A percentile compares a stretch with the other conserved stretches of the same genome.
Conservation (phyloP, 2,113 vertebrate genomes). For the Thomomys bottae region DNA sequence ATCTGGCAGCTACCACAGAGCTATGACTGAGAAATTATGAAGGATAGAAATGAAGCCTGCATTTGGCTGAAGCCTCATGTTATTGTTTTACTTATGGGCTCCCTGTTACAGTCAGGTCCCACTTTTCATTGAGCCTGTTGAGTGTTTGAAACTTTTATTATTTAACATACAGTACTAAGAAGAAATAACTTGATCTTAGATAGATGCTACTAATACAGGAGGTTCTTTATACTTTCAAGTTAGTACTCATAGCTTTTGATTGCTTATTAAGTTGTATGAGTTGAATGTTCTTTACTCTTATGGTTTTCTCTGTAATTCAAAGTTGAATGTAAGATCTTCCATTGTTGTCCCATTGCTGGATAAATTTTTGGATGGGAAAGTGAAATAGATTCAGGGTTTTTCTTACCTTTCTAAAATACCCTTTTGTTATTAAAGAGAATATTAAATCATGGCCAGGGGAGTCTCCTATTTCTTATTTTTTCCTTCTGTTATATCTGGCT, state of each 20-base stretch:
- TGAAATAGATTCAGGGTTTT: background rate
- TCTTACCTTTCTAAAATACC: background rate
- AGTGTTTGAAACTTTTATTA: background rate
- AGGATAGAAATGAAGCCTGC: background rate
- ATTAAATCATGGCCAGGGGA: background rate
- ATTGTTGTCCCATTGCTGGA: background rate
- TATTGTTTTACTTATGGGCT: background rate
- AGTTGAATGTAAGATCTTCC: background rate
- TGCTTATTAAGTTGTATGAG: background rate
- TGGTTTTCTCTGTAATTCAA: background rate
- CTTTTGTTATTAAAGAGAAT: conserved; percentile 13
- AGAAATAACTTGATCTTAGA: background rate
- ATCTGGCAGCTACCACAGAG: background rate
- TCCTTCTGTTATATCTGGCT: background rate
- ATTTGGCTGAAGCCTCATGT: background rate
- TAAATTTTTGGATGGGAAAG: background rate
- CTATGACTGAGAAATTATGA: background rate
- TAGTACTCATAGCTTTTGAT: background rate
- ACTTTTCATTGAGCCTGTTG: background rate
- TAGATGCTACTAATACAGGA: background rate
- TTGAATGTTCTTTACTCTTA: background rate
- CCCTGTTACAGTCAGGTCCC: background rate
- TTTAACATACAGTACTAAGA: conserved; percentile 2
- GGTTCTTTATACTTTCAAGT: conserved; percentile 11
- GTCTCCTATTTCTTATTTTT: background rate